A percentile compares a stretch with the other conserved stretches of the same genome.
Conservation (phyloP, 2,888 invertebrate species). For the Spodoptera littoralis region DNA sequence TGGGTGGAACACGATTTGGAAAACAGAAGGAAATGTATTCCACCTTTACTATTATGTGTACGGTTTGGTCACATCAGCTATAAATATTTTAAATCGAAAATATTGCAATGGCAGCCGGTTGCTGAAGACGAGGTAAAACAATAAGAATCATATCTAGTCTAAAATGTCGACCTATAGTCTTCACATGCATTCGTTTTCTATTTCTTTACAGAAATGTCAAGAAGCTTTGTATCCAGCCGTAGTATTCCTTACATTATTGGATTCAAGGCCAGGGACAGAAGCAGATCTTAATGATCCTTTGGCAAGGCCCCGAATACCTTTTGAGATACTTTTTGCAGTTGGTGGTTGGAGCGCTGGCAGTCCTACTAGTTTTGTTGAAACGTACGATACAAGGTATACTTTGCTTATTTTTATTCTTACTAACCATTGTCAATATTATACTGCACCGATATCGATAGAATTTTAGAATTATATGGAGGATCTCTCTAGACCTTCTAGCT, state of each 20-base stretch:
- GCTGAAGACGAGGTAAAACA: slow-evolving; percentile 82
- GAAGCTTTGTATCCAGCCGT: slow-evolving; percentile 87
- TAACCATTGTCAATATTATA: no score
- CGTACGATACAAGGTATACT: slow-evolving; percentile 92
- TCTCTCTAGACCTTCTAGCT: not conserved
- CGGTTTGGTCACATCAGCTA: slow-evolving; percentile 91
- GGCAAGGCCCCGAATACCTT: slow-evolving; percentile 92
- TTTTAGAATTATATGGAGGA: no score
- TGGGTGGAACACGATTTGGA: slow-evolving; percentile 91
- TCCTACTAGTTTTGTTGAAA: slow-evolving; percentile 93
- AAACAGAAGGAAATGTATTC: slow-evolving; percentile 87
- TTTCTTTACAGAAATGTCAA: slow-evolving; percentile 83
- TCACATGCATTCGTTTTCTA: no score
- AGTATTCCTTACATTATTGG: slow-evolving; percentile 86
- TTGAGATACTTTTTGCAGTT: slow-evolving; percentile 94
- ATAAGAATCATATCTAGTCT: not conserved
- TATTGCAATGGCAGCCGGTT: slow-evolving; percentile 87
- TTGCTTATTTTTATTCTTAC: no score
- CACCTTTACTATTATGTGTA: slow-evolving; percentile 90
- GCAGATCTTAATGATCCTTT: slow-evolving; percentile 89
- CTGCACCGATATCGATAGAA: no score
- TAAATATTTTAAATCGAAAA: slow-evolving; percentile 88
- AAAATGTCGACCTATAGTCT: no score
- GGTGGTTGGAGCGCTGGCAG: slow-evolving; percentile 96
- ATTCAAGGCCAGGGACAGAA: slow-evolving; percentile 83